Percentiles rank a stretch among this genome's conserved stretches.
phyloP scores from a whole-genome alignment of 2,888 invertebrate genomes.

The Ectemnius continuus region DNA sequence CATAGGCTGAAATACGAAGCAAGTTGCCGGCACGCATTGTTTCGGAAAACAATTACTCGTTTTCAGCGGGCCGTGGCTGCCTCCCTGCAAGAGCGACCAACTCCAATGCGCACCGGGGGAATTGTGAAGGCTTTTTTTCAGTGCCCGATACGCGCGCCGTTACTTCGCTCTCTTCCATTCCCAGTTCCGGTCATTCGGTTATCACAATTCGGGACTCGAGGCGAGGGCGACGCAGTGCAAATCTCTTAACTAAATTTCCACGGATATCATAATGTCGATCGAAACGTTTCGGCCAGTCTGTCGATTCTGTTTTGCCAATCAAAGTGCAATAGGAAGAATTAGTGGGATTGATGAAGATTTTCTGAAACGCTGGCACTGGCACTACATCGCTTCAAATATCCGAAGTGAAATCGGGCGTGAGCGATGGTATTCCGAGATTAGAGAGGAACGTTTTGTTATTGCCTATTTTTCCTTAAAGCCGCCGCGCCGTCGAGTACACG shows the following conservation, averaged over 20 bases:
- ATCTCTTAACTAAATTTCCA: slow-evolving; percentile 27
- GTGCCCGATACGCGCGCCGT: slow-evolving; percentile 22
- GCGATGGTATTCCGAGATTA: background rate
- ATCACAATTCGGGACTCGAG: slow-evolving; percentile 15
- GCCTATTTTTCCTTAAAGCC: slow-evolving; percentile 17
- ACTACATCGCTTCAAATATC: too few species aligned
- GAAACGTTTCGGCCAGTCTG: background rate
- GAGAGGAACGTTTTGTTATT: background rate
- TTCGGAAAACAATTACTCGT: slow-evolving; percentile 60
- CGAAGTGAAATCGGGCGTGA: background rate
- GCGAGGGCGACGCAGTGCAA: background rate
- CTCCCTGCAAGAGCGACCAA: slow-evolving; percentile 26
- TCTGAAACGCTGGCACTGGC: too few species aligned
- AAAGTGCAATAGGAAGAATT: too few species aligned
- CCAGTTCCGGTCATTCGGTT: slow-evolving; percentile 15
- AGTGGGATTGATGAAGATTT: too few species aligned
- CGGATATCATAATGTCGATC: slow-evolving; percentile 22
- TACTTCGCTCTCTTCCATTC: slow-evolving; percentile 30
- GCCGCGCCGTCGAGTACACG: background rate
- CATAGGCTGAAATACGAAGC: slow-evolving; percentile 33
- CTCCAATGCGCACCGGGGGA: slow-evolving; percentile 40
- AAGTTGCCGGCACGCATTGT: slow-evolving; percentile 46
- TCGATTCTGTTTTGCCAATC: too few species aligned
- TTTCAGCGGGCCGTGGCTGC: slow-evolving; percentile 42
- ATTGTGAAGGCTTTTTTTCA: slow-evolving; percentile 38